Evolutionary conservation across 2,888 invertebrate genomes (phyloP).

Genomic region (Dynastes maya): DNA sequence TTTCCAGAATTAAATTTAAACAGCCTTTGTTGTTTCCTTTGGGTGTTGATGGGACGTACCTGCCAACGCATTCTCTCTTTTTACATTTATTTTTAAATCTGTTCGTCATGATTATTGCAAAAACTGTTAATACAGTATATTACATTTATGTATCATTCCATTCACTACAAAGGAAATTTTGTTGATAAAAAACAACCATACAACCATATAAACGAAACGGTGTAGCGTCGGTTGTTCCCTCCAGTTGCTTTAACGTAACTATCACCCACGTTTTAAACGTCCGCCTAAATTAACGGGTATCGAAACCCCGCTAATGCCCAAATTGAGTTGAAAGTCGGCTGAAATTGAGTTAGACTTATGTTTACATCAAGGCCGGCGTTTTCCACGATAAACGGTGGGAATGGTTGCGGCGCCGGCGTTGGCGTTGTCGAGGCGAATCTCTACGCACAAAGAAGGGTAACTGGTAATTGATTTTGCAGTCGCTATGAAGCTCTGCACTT

Average conservation of each 20-base stretch:
- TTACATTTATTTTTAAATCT: no score
- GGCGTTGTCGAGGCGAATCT: neutral
- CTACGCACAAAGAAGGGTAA: constrained; percentile 43
- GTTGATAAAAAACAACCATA: no score
- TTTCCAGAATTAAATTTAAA: no score
- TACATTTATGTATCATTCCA: no score
- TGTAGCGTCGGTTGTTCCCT: neutral
- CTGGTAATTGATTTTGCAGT: constrained; percentile 51
- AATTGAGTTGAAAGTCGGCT: constrained; percentile 51
- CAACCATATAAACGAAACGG: neutral
- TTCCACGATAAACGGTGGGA: constrained; percentile 21
- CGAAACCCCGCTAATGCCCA: constrained; percentile 44
- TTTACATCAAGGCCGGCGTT: constrained; percentile 48
- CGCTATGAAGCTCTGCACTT: constrained; percentile 50
- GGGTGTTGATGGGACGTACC: no score
- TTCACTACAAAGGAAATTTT: no score
- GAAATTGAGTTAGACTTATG: constrained; percentile 52
- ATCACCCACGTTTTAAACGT: constrained; percentile 29
- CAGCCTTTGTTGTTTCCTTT: no score
- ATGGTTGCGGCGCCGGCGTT: constrained; percentile 21
- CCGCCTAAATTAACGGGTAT: constrained; percentile 33
- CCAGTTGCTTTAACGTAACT: constrained; percentile 7
- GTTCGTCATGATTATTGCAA: no score
- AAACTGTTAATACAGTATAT: no score
- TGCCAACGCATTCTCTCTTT: no score